phyloP scores from a whole-genome alignment of 2,113 vertebrate genomes.

The Calidris pygmaea region DNA sequence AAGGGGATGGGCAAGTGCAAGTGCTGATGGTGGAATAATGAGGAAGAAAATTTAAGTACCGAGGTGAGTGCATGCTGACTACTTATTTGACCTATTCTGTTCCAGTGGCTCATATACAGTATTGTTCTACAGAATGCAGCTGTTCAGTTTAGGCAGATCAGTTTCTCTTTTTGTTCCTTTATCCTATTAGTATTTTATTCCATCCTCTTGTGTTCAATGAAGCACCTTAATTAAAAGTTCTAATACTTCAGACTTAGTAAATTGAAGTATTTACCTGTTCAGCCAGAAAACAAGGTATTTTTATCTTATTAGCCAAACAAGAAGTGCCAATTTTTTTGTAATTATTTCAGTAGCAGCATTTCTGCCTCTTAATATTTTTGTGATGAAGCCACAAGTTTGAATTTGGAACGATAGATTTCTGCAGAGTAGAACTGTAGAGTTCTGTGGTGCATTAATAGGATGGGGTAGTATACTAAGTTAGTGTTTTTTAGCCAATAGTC shows the following conservation, averaged over 20 bases:
- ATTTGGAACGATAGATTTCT: neutral
- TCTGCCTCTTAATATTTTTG: neutral
- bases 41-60: constrained; percentile 37
- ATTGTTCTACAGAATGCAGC: neutral
- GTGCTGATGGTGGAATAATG: neutral
- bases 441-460: neutral
- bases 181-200: neutral
- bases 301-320: neutral
- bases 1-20: neutral
- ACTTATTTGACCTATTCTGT: neutral
- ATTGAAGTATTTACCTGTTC: neutral
- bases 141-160: neutral
- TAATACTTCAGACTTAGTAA: neutral
- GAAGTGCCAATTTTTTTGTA: neutral
- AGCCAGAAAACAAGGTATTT: neutral
- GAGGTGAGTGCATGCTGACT: neutral
- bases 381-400: neutral
- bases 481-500: neutral
- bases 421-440: neutral
- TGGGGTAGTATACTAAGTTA: neutral
- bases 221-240: neutral
- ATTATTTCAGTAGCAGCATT: neutral
- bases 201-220: neutral
- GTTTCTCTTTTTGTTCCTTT: neutral
- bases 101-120: neutral